These are phyloP conservation scores for Xyrauchen texanus DNA, from an alignment of 2,113 vertebrate species.

Conservation along the genomic window DNA sequence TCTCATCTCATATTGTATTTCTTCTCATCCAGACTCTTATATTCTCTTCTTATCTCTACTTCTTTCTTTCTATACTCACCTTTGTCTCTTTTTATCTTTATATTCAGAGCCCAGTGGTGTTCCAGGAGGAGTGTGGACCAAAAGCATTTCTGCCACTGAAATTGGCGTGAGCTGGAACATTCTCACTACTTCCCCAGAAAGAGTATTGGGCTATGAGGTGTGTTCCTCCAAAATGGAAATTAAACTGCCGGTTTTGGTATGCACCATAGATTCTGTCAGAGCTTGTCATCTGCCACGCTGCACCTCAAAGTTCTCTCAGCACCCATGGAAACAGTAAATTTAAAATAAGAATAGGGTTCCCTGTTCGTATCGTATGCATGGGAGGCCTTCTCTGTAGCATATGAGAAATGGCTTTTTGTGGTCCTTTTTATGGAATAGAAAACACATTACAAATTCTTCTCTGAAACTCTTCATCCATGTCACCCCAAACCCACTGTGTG, in stretches of 20 bases:
- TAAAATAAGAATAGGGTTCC: slow-evolving; percentile 24
- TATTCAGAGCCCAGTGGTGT: slow-evolving; percentile 85
- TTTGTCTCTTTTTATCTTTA: slow-evolving; percentile 11
- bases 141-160: slow-evolving; percentile 86
- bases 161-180: slow-evolving; percentile 88
- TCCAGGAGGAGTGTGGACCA: slow-evolving; percentile 81
- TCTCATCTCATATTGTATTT: background rate
- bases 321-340: slow-evolving; percentile 29
- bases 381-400: background rate
- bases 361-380: slow-evolving; percentile 4
- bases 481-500: slow-evolving; percentile 9
- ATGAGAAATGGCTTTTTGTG: background rate
- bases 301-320: slow-evolving; percentile 54
- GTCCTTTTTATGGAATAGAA: background rate
- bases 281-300: slow-evolving; percentile 62
- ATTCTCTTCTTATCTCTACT: slow-evolving; percentile 8
- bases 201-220: slow-evolving; percentile 94
- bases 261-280: slow-evolving; percentile 50
- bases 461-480: slow-evolving; percentile 12
- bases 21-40: too few species aligned
- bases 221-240: slow-evolving; percentile 70
- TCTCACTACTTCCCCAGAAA: slow-evolving; percentile 82
- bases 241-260: slow-evolving; percentile 44
- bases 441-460: slow-evolving; percentile 22
- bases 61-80: slow-evolving; percentile 34